Conservation (phyloP, 92 coral and sea anemone genomes). For the Epizoanthus ramosus region DNA sequence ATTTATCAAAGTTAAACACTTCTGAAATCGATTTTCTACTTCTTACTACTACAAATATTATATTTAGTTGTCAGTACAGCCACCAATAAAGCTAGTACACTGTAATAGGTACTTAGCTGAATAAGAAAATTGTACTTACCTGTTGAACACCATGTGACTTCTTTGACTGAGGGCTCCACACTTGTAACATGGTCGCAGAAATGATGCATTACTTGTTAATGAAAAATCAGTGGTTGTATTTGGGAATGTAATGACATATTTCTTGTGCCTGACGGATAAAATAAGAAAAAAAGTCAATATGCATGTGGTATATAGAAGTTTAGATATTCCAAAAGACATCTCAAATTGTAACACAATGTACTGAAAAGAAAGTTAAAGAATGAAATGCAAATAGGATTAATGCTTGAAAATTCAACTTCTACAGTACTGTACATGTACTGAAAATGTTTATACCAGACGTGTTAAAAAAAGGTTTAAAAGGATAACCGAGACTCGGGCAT, state of each 20-base stretch:
- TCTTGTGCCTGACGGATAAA: constrained; percentile 62
- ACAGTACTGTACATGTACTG: too few relatives aligned
- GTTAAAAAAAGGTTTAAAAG: too few relatives aligned
- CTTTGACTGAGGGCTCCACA: constrained; percentile 71
- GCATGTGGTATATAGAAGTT: not conserved
- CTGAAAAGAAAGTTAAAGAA: not conserved
- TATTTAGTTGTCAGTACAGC: too few relatives aligned
- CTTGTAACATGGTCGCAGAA: constrained; percentile 65
- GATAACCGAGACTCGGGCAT: too few relatives aligned
- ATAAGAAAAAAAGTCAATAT: not conserved
- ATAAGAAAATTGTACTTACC: constrained; percentile 40
- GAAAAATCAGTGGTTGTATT: constrained; percentile 73
- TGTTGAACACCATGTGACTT: constrained; percentile 57
- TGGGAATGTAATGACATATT: constrained; percentile 78
- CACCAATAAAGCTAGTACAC: too few relatives aligned
- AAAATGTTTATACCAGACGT: too few relatives aligned
- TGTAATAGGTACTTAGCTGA: too few relatives aligned
- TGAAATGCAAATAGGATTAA: not conserved
- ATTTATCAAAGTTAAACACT: too few relatives aligned
- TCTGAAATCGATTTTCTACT: too few relatives aligned
- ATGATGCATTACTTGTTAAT: constrained; percentile 53
- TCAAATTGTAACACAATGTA: not conserved
- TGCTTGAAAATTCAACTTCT: too few relatives aligned
- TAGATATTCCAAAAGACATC: too few relatives aligned
- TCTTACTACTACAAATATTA: too few relatives aligned